Evolutionary conservation across 1,140 invertebrate genomes (phyloP).

Genomic region (Tribolium madens): DNA sequence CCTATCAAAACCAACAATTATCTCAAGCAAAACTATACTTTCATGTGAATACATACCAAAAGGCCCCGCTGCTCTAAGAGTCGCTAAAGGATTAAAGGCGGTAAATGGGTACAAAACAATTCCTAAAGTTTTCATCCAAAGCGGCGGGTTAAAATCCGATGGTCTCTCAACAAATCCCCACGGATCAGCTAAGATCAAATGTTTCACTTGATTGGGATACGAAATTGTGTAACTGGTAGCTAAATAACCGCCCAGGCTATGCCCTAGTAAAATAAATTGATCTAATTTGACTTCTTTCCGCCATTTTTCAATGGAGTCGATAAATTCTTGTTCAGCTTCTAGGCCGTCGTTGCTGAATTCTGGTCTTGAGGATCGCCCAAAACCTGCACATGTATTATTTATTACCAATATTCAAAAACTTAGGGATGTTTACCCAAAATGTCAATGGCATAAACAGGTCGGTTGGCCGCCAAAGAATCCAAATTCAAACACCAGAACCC

Average conservation of each 20-base stretch:
- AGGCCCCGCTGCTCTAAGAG: conserved; percentile 90
- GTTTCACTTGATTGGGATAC: conserved; percentile 86
- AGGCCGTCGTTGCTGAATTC: conserved; percentile 83
- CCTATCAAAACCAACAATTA: conserved; percentile 69
- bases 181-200: conserved; percentile 94
- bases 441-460: conserved; percentile 95
- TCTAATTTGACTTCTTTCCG: conserved; percentile 88
- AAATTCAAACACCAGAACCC: conserved; percentile 94
- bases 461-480: conserved; percentile 79
- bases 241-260: conserved; percentile 95
- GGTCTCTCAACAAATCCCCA: conserved; percentile 97
- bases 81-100: conserved; percentile 92
- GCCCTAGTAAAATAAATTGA: conserved; percentile 92
- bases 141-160: conserved; percentile 72
- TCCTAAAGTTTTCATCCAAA: conserved; percentile 76
- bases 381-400: conserved; percentile 72
- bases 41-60: conserved; percentile 72
- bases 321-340: conserved; percentile 89
- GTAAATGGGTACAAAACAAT: conserved; percentile 78
- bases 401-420: background rate
- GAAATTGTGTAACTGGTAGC: conserved; percentile 90
- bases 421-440: conserved; percentile 75
- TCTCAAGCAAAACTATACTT: background rate
- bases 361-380: conserved; percentile 93
- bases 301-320: conserved; percentile 96